Base-by-base conservation (phyloP, 2,113 vertebrate species). In the Vidua macroura region DNA sequence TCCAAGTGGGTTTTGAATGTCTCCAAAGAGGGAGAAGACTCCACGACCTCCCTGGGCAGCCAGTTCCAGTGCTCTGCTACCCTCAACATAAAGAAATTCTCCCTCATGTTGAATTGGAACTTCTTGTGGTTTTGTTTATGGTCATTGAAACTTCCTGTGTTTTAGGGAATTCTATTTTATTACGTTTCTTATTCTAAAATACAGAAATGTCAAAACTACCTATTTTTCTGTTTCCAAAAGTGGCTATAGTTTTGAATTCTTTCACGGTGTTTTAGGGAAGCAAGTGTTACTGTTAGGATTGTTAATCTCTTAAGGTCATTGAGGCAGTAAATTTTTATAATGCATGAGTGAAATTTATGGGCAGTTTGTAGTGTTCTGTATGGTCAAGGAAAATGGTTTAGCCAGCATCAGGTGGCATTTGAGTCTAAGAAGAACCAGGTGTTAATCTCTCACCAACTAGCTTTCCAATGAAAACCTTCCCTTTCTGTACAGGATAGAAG, bases 41-140 rank as follows among this genome's bases (percentile, higher is more conserved):
- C 35, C 12, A 44, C 0, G 0, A 16, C 2, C 3, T 56, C 16
- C 25, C 31, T 15, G 9, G 21, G 11, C 25, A 43, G 17, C 4
- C 9, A 35, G 2, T 70, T 70, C n/a, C 41, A 41, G 66, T 31
- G 9, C 16, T 64, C 25, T 72, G n/a, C 31, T 5, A 18, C 9
- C 9, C 11, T 49, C 49, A 72, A 4, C 5, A 1, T 41, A 49
- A 62, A 39, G 13, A 30, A 49, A 15, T 22, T 64, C 51, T 58
- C 12, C 25, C 21, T 55, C 25, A 10, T 5, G 27, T 23, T 58
- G 35, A 31, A 8, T 15, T 51, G 31, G 44, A 58, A 51, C 25
- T 58, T 28, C 23, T 44, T 25, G 30, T 43, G 17, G 27, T 88
- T 56, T 35, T 27, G 43, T 35, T 56, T 27, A 33, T 49, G 23